A percentile compares a stretch with the other conserved stretches of the same genome.
These are phyloP conservation scores for Heliconius melpomene DNA, from an alignment of 1,140 invertebrate genomes.

Conservation along the genomic window DNA sequence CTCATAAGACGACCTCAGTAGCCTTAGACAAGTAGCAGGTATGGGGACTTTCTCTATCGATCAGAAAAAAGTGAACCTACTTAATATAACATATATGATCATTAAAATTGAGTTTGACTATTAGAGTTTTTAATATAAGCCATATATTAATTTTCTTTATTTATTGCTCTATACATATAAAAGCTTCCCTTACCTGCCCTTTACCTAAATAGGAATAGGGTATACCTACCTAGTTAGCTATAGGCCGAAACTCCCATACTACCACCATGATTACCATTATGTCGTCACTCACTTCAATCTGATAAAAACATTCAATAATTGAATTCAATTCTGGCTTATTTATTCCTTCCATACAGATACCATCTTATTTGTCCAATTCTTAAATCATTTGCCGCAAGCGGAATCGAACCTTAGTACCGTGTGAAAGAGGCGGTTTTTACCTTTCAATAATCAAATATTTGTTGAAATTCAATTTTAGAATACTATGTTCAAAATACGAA, in stretches of 20 bases:
- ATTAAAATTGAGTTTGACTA: too few species aligned
- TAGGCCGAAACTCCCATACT: neutral
- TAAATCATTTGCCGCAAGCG: neutral
- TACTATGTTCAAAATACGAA: constrained; percentile 32
- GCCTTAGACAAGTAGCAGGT: too few species aligned
- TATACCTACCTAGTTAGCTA: neutral
- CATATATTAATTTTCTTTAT: too few species aligned
- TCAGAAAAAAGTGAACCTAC: too few species aligned
- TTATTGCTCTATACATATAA: too few species aligned
- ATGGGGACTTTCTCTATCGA: too few species aligned
- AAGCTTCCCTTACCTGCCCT: too few species aligned
- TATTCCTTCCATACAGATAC: constrained; percentile 33
- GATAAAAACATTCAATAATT: constrained; percentile 36
- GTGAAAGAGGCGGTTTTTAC: constrained; percentile 11
- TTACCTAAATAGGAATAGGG: too few species aligned
- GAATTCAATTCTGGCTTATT: constrained; percentile 39
- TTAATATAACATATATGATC: too few species aligned
- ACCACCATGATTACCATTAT: neutral
- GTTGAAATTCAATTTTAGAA: constrained; percentile 35
- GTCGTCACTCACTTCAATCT: constrained; percentile 23
- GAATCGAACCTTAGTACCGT: constrained; percentile 13
- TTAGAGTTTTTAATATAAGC: too few species aligned
- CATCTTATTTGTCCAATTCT: constrained; percentile 37
- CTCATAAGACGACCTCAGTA: too few species aligned
- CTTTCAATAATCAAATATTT: neutral